Percentiles rank a stretch among this genome's conserved stretches.
Conservation (phyloP, 2,113 vertebrate genomes). For the Aramus guarauna region DNA sequence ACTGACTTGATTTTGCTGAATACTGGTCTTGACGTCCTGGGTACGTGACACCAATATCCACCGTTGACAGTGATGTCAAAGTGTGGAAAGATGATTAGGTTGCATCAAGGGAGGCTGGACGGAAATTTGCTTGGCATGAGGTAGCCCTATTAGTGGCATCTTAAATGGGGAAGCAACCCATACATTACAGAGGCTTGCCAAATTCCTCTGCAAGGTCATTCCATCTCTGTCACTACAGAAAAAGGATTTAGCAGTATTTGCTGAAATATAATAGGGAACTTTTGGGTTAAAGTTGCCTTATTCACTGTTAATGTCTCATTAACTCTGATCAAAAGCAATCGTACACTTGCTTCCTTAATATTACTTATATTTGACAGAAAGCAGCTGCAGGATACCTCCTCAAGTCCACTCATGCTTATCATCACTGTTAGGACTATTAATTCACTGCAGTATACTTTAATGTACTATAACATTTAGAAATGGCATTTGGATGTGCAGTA, state of each 20-base stretch:
- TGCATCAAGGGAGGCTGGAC: neutral
- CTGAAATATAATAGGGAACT: neutral
- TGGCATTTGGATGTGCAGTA: slow-evolving; percentile 31
- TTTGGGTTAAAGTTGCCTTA: neutral
- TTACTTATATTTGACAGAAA: slow-evolving; percentile 21
- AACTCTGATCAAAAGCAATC: neutral
- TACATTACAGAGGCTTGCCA: neutral
- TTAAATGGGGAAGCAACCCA: neutral
- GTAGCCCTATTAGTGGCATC: neutral
- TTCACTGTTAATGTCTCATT: neutral
- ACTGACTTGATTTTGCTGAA: neutral
- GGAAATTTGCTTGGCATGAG: neutral
- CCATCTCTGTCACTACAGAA: neutral
- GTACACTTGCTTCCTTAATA: slow-evolving; percentile 7
- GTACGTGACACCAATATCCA: neutral
- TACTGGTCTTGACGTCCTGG: neutral
- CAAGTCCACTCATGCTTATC: slow-evolving; percentile 2
- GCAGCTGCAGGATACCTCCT: neutral
- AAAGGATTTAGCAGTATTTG: neutral
- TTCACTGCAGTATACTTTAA: slow-evolving; percentile 41
- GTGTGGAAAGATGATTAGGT: neutral
- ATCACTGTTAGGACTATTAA: slow-evolving; percentile 41
- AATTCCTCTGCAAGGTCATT: neutral
- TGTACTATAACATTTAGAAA: slow-evolving; percentile 45
- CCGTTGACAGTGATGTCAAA: neutral